Conservation (phyloP, 2,888 invertebrate species). For the Apamea anceps region DNA sequence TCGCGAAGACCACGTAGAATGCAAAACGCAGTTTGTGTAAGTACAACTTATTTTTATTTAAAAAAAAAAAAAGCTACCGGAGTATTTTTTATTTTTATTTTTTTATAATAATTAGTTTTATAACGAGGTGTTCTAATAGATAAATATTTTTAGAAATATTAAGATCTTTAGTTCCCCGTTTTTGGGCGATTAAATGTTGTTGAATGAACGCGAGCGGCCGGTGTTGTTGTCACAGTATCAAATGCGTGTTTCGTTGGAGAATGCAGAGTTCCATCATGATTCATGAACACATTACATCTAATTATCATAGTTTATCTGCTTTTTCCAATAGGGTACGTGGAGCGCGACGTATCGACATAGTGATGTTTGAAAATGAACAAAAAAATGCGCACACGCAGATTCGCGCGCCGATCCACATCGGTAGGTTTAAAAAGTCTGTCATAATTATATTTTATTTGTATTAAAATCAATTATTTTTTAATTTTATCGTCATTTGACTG, state of each 20-base stretch:
- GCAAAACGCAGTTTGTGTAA: constrained; percentile 59
- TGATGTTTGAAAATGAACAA: constrained; percentile 83
- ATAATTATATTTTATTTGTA: constrained; percentile 60
- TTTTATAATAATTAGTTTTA: constrained; percentile 45
- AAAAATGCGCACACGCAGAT: constrained; percentile 79
- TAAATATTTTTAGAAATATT: constrained; percentile 84
- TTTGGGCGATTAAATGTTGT: constrained; percentile 47
- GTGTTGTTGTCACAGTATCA: constrained; percentile 74
- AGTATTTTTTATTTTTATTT: constrained; percentile 51
- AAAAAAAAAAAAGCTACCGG: constrained; percentile 85
- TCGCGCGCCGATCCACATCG: constrained; percentile 82
- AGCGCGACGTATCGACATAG: constrained; percentile 86
- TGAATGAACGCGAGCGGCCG: constrained; percentile 74
- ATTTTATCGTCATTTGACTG: neutral
- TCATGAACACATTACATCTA: constrained; percentile 83
- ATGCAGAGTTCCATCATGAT: constrained; percentile 79
- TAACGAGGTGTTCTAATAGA: constrained; percentile 78
- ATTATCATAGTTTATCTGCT: constrained; percentile 89
- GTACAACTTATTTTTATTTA: constrained; percentile 83
- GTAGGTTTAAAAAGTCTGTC: constrained; percentile 86
- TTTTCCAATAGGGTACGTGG: constrained; percentile 88
- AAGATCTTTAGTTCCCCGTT: constrained; percentile 81
- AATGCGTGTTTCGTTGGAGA: constrained; percentile 76
- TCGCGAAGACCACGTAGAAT: constrained; percentile 16
- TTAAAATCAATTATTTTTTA: neutral